Percentiles rank a stretch among this genome's conserved stretches.
These are phyloP conservation scores for Tringa solitaria DNA, from an alignment of 2,113 vertebrate species.

Conservation along the genomic window DNA sequence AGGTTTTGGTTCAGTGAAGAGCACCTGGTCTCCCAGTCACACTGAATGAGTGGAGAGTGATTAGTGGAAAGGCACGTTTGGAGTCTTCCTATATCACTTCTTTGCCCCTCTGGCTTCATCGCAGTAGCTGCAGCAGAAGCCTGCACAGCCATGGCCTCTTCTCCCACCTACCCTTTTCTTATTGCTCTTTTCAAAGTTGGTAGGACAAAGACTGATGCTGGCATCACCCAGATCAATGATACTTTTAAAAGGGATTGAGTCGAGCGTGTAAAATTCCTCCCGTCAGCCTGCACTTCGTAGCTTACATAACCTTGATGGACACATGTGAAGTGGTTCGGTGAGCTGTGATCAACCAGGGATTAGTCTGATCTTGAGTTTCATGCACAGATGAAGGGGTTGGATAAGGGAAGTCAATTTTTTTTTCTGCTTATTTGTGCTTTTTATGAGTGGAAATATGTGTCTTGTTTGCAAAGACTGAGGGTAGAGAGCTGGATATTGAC, in stretches of 20 bases:
- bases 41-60: neutral
- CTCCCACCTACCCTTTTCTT: neutral
- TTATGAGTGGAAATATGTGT: neutral
- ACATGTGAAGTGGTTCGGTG: slow-evolving; percentile 6
- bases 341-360: slow-evolving; percentile 23
- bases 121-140: neutral
- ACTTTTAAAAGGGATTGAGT: neutral
- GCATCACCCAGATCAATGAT: neutral
- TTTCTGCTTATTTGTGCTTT: neutral
- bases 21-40: neutral
- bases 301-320: slow-evolving; percentile 26
- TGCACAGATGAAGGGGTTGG: neutral
- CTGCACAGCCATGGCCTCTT: neutral
- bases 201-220: neutral
- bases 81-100: neutral
- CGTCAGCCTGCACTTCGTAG: neutral
- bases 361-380: slow-evolving; percentile 31
- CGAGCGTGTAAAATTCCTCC: neutral
- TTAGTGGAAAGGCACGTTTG: neutral
- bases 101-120: neutral
- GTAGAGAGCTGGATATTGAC: neutral
- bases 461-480: neutral
- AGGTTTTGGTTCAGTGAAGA: neutral
- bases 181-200: neutral
- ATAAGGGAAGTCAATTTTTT: neutral